Base-by-base conservation (phyloP, 2,797 vertebrate species). In the Natrix natrix region DNA sequence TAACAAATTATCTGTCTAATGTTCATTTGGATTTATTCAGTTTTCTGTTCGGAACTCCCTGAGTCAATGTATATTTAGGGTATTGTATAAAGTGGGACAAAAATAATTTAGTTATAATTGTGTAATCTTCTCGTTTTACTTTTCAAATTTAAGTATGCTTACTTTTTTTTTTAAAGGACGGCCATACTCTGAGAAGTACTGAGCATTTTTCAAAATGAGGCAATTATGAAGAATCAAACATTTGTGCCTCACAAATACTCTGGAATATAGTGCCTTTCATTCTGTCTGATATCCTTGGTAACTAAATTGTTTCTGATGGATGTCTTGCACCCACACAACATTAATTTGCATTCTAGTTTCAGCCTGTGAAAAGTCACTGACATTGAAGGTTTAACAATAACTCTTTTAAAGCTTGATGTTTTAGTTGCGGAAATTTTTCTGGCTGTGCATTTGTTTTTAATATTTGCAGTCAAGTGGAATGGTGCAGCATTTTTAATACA, bases 401-500 rank as follows among this genome's bases (percentile, higher is more conserved):
- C 69, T 89, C 87, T 89, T 93, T 93, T 93, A 56, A 93, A 91
- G 69, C 93, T 90, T 59, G 89, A 69, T 87, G 93, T 5, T 90
- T 87, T 66, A 48, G 26, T 90, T 93, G 60, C 91, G 8, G 54
- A 59, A 92, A 86, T 37, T 2, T 90, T 1, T 37, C 87, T 56
- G 95, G 93, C 92, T 91, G 24, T 91, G 61, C 32, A 59, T 93
- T 90, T 94, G 26, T 91, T 91, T 93, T 95, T 93, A 93, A 94
- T 90, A 48, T 37, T 0, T 13, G 14, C 28, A 48, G 17, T 87
- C 92, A 28, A 63, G 83, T 89, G 92, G 89, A 32, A 2, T 60
- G 2, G 17, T 94, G 86, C 88, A 43, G 92, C 16, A 87, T 90
- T 91, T 90, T 91, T 87, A 8, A 94, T 91, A 92, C 20, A 48